Conservation (phyloP, 2,797 vertebrate species). For the Cuculus canorus region DNA sequence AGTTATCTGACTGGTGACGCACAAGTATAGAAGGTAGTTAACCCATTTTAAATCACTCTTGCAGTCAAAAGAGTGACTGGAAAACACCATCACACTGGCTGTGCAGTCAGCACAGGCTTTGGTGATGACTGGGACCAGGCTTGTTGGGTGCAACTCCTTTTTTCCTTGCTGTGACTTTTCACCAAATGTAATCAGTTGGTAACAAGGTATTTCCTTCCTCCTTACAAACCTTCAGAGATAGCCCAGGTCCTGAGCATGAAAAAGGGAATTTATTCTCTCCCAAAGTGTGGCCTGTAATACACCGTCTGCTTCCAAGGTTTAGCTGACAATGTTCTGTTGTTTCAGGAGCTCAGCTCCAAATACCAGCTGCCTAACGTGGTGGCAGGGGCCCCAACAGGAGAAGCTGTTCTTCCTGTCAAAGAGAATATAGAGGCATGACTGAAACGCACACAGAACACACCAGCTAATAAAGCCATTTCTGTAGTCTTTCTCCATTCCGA, state of each 20-base stretch:
- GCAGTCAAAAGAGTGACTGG: background rate
- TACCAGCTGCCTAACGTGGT: fast-evolving
- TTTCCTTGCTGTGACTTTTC: background rate
- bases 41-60: background rate
- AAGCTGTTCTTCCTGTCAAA: background rate
- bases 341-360: fast-evolving
- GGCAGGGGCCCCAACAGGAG: background rate
- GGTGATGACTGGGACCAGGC: fast-evolving
- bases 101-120: background rate
- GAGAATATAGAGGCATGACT: background rate
- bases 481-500: background rate
- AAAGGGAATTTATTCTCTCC: background rate
- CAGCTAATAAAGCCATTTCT: background rate
- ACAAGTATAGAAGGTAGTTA: background rate
- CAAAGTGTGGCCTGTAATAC: background rate
- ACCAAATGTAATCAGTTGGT: background rate
- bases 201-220: background rate
- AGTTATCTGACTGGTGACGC: background rate
- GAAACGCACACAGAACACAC: background rate
- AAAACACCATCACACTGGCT: background rate
- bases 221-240: background rate
- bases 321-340: background rate
- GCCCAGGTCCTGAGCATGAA: background rate
- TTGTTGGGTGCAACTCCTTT: background rate
- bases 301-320: background rate